Percentiles rank a stretch among this genome's conserved stretches.
Conservation (phyloP, 1,140 invertebrate species). For the Drosophila varians region DNA sequence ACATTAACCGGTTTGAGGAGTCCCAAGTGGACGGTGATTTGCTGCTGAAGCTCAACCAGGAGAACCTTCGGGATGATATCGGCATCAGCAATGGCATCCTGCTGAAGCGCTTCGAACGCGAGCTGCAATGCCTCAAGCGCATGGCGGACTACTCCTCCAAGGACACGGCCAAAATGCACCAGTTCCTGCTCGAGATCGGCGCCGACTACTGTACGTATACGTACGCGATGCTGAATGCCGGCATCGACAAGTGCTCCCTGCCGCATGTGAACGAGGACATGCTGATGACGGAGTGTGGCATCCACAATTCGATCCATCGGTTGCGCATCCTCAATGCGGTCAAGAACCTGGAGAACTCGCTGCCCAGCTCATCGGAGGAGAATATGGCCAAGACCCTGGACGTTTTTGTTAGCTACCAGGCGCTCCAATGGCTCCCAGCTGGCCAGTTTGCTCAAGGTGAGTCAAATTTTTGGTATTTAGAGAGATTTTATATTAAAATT, state of each 20-base stretch:
- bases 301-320: slow-evolving; percentile 97
- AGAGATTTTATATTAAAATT: background rate
- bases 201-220: slow-evolving; percentile 98
- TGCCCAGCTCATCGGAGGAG: slow-evolving; percentile 88
- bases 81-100: slow-evolving; percentile 97
- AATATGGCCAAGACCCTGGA: slow-evolving; percentile 95
- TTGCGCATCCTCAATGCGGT: slow-evolving; percentile 95
- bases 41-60: slow-evolving; percentile 95
- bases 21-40: slow-evolving; percentile 99
- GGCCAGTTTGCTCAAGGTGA: slow-evolving; percentile 92
- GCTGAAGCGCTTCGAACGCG: slow-evolving; percentile 95
- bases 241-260: slow-evolving; percentile 94
- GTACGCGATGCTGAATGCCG: slow-evolving; percentile 97
- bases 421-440: slow-evolving; percentile 99
- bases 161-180: slow-evolving; percentile 95
- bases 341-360: slow-evolving; percentile 88
- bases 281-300: slow-evolving; percentile 94
- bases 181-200: slow-evolving; percentile 94
- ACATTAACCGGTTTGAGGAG: slow-evolving; percentile 92
- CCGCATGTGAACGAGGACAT: slow-evolving; percentile 95
- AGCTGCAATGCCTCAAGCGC: slow-evolving; percentile 96
- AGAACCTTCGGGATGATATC: slow-evolving; percentile 96
- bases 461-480: background rate
- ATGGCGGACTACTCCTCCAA: slow-evolving; percentile 98
- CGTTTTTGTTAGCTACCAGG: slow-evolving; percentile 98